Evolutionary conservation across 2,113 vertebrate species (phyloP), one percentile per base, ranked within the genome.

Genomic region (Egretta garzetta): DNA sequence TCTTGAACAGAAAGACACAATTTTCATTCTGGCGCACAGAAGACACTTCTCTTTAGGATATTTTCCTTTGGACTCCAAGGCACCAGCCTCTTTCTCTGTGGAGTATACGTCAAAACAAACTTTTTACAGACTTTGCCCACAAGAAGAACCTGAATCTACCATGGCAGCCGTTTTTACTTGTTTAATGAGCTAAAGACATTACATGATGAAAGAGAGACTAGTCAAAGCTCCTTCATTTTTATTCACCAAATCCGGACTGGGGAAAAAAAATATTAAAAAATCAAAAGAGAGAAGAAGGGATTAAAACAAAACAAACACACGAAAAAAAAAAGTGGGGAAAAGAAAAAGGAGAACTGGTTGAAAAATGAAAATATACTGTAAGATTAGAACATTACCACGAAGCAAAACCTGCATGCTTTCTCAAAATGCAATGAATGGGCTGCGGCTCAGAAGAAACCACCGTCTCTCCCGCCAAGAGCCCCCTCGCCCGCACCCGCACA

Each of bases 111-210:
- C 97, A 95, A 97, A 98, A 97, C 81, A 97, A 97, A 96, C 94
- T 97, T 97, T 96, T 96, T 95, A 93, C 96, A 97, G 94, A 98
- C 90, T 95, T 96, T 84, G 88, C 93, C 93, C 96, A 86, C 97
- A 94, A 97, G 83, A 98, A 97, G 96, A 98, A 98, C 97, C 98
- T 98, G 97, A 96, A 95, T 79, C 74, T 95, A 92, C 91, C 88
- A 55, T 95, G 97, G 96, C 97, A 96, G 95, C 97, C 97, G 80
- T 98, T 98, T 98, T 98, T 97, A 97, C 97, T 98, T 97, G 97
- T 98, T 98, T 98, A 98, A 98, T 98, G 98, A 98, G 84, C 95
- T 98, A 98, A 97, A 97, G 96, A 97, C 96, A 94, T 96, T 97
- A 97, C 91, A 87, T 73, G 97, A 96, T 97, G 95, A 97, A 98